Evolutionary conservation across 2,888 invertebrate genomes (phyloP), one percentile per base, ranked within the genome.

Genomic region (Chloromyia formosa): DNA sequence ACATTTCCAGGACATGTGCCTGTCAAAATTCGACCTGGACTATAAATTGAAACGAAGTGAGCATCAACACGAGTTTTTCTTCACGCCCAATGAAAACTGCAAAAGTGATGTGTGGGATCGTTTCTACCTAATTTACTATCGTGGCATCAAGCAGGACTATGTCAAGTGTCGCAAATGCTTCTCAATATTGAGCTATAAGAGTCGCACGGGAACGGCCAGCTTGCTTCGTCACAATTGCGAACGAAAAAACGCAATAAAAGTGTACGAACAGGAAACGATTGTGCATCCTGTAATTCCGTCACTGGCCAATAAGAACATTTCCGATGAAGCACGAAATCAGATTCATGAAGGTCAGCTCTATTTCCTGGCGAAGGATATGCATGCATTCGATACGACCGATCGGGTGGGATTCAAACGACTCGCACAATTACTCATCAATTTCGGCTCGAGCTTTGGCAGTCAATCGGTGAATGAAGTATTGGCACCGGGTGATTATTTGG

Each of bases 121-220:
- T 22, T 78, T 78, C 66, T 72, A 75, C 20, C 73, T 76, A 23
- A 77, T 78, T 20, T 74, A 72, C 45, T 78, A 78, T 76, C 75
- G 76, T 73, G 76, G 75, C 68, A 66, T 71, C 23, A 75, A 74
- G 56, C 77, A 76, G 53, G 75, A 75, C 64, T 78, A 74, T 61
- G 78, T 77, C 0, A 74, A 75, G 23, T 77, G 78, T 66, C 64
- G 75, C 4, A 73, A 71, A 40, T 78, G 78, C 35, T 74, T 64
- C 27, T 66, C 74, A 10, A 76, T 78, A n/a, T 45, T 78, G 18
- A 76, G 76, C n/a, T 77, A 78, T 74, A 76, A 76, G 58, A 71
- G 64, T 42, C 66, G 75, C 14, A 78, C 77, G 14, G 78, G 78
- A 27, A 78, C 77, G 12, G 78, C 77, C 3, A 75, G 75, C 22